Base-by-base conservation (phyloP, 1,140 invertebrate species). In the Forficula auricularia region DNA sequence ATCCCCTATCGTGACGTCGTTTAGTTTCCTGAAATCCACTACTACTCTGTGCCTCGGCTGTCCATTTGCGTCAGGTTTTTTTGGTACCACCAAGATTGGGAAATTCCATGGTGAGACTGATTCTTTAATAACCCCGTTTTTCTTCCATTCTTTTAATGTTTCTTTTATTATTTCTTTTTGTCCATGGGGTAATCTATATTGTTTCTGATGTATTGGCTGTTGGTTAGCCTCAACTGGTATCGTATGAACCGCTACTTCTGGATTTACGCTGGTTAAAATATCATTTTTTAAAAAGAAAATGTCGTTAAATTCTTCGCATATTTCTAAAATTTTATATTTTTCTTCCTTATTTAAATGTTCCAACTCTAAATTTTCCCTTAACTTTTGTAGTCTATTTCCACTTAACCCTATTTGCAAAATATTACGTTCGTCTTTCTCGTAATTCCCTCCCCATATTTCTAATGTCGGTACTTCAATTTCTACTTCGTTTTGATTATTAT, bases 1-100 rank as follows among this genome's bases (percentile, higher is more conserved):
- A 50, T 73, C 67, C 4, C 52, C 54, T 18, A 61, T 49, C 9
- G 57, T 61, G 31, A 53, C 51, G 32, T 60, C 53, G 48, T 65
- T 65, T 31, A 64, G 32, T 45, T 59, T 59, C 34, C 57, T 32
- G 41, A 57, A 65, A 48, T 61, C 62, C 8, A 62, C 49, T 10
- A 61, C 56, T 7, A 66, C 33, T 37, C 61, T 45, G 51, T 52
- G 58, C 53, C 59, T 58, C 42, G 30, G 27, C 43, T 59, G 44
- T 10, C 50, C 54, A 2, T 49, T 54, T 1, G 56, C 52, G 33
- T 62, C 58, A 10, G 43, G 3, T 48, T 62, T 60, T 44, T 60
- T 62, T 0, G 55, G 54, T 1, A 63, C 55, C 2, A 62, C 16
- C 45, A 48, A 54, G 3, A 57, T 43, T 2, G 56, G 57, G 10